Percentiles rank a stretch among this genome's conserved stretches.
Conservation (phyloP, 2,797 vertebrate genomes). For the Coracias cyanogaster region DNA sequence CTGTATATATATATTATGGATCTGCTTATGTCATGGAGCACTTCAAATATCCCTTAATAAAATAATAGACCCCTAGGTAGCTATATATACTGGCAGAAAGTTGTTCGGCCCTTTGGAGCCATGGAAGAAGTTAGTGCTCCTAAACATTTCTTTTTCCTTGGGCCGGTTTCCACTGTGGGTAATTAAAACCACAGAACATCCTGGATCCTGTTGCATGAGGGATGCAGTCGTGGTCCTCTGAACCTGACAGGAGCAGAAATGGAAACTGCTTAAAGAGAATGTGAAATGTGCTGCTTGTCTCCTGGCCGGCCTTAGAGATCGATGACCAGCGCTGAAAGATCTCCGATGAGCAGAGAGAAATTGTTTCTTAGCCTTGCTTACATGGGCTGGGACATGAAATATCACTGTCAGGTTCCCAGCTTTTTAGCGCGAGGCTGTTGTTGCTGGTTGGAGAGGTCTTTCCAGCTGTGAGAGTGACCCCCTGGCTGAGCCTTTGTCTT, state of each 20-base stretch:
- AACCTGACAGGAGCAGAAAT: not conserved
- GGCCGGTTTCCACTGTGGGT: not conserved
- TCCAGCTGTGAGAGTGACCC: not conserved
- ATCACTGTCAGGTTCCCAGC: not conserved
- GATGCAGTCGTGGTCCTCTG: not conserved
- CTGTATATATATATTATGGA: not conserved
- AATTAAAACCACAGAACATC: slow-evolving; percentile 23
- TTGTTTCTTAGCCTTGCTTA: not conserved
- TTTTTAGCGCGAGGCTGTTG: not conserved
- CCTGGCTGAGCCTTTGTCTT: not conserved
- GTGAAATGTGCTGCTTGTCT: not conserved
- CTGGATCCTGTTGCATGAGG: not conserved
- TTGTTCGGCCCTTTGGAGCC: slow-evolving; percentile 35
- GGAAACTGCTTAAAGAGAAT: not conserved
- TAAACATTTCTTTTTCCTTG: not conserved
- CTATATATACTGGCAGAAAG: slow-evolving; percentile 28
- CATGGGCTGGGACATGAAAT: not conserved
- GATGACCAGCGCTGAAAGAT: not conserved
- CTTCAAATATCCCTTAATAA: slow-evolving; percentile 55
- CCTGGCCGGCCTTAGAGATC: not conserved
- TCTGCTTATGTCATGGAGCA: slow-evolving; percentile 23
- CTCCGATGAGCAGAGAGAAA: not conserved
- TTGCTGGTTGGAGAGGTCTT: not conserved
- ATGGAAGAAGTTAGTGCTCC: slow-evolving; percentile 21
- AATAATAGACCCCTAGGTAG: slow-evolving; percentile 52